Conservation (phyloP, 2,888 invertebrate genomes). For the Amblyjoppa proteus region DNA sequence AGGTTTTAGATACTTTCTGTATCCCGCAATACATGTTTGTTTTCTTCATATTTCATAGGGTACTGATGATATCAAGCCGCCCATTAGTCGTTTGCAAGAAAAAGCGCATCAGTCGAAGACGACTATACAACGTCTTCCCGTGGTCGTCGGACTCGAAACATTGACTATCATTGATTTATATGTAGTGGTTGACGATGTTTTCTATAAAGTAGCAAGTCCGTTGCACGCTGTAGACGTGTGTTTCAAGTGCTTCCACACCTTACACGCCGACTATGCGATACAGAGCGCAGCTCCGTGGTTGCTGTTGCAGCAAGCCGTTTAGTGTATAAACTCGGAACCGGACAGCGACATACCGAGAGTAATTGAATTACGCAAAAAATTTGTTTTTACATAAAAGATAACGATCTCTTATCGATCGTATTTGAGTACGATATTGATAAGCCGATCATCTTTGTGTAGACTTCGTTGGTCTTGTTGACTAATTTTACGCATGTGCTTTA, state of each 20-base stretch:
- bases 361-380: slow-evolving; percentile 12
- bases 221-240: slow-evolving; percentile 8
- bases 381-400: not conserved
- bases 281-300: slow-evolving; percentile 23
- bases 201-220: slow-evolving; percentile 31
- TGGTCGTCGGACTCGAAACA: not conserved
- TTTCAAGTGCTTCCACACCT: slow-evolving; percentile 30
- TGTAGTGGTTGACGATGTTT: slow-evolving; percentile 17
- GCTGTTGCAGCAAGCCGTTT: slow-evolving; percentile 21
- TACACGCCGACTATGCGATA: slow-evolving; percentile 16
- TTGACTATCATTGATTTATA: slow-evolving; percentile 4
- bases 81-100: not conserved
- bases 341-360: slow-evolving; percentile 1
- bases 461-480: no score
- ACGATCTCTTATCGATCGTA: not conserved
- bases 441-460: no score
- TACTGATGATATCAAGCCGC: slow-evolving; percentile 8
- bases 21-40: not conserved
- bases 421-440: not conserved
- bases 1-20: not conserved
- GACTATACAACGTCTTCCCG: not conserved
- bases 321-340: slow-evolving; percentile 7
- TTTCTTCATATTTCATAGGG: not conserved
- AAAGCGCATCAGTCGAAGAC: slow-evolving; percentile 18
- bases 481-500: no score